Percentiles rank a stretch among this genome's conserved stretches.
phyloP scores from a whole-genome alignment of 2,888 invertebrate species.

The Lithophane socia region DNA sequence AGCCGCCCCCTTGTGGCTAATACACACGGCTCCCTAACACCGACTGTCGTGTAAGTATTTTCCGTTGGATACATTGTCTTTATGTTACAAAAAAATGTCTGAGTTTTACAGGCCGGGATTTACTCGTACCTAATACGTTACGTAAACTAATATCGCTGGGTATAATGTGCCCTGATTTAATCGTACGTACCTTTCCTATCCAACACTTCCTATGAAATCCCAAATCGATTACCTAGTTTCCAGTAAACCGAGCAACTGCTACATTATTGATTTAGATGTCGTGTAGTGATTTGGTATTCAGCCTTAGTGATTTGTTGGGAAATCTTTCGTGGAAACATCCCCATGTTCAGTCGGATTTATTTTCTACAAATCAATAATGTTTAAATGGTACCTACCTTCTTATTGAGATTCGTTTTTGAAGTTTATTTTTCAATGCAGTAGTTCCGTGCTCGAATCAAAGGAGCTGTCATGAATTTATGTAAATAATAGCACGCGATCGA shows the following conservation, averaged over 20 bases:
- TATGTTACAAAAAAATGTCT: constrained; percentile 18
- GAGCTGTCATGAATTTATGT: constrained; percentile 59
- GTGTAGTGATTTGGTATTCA: constrained; percentile 37
- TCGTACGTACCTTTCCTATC: not conserved
- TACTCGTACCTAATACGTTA: not conserved
- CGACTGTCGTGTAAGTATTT: constrained; percentile 42
- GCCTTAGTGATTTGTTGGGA: constrained; percentile 19
- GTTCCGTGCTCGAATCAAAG: constrained; percentile 60
- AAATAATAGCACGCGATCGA: constrained; percentile 68
- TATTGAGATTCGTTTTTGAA: constrained; percentile 30
- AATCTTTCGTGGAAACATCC: constrained; percentile 4
- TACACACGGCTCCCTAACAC: constrained; percentile 53
- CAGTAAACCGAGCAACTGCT: not conserved
- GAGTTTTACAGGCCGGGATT: constrained; percentile 2
- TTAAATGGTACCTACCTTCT: constrained; percentile 3
- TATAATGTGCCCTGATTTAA: not conserved
- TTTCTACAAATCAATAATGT: constrained; percentile 16
- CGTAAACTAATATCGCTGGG: not conserved
- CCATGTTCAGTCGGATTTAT: constrained; percentile 1
- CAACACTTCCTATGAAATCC: not conserved
- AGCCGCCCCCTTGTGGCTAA: constrained; percentile 68
- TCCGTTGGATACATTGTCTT: constrained; percentile 38
- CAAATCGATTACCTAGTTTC: constrained; percentile 8
- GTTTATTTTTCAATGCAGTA: constrained; percentile 48
- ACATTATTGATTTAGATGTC: constrained; percentile 70